Percentiles rank a stretch among this genome's conserved stretches.
phyloP scores from a whole-genome alignment of 2,888 invertebrate species.

The Anodontia alba region DNA sequence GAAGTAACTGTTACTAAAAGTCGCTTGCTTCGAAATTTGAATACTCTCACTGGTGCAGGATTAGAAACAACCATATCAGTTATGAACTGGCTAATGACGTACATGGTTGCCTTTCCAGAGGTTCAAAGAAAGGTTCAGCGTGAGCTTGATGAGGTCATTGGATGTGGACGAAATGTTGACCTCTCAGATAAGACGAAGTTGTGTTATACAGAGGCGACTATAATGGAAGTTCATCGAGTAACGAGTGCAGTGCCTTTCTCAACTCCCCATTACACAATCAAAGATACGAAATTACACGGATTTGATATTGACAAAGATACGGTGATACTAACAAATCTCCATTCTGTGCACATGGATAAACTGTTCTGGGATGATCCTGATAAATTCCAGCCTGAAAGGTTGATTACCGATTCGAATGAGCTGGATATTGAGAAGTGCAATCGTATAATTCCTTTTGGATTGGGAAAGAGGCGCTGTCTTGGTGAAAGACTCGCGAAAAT shows the following conservation, averaged over 20 bases:
- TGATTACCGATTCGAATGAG: conserved; percentile 2
- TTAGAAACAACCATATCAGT: conserved; percentile 57
- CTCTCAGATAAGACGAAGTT: conserved; percentile 44
- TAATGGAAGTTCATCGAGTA: conserved; percentile 63
- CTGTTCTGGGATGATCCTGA: conserved; percentile 35
- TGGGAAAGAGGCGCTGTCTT: conserved; percentile 70
- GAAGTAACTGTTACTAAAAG: background rate
- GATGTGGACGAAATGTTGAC: conserved; percentile 41
- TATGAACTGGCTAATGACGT: conserved; percentile 46
- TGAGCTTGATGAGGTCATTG: conserved; percentile 68
- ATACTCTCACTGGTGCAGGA: conserved; percentile 66
- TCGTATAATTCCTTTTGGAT: conserved; percentile 60
- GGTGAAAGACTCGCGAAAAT: conserved; percentile 71
- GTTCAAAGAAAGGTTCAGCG: conserved; percentile 59
- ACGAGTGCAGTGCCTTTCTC: conserved; percentile 60
- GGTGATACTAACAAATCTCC: conserved; percentile 49
- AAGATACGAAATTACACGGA: conserved; percentile 28
- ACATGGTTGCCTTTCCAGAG: conserved; percentile 59
- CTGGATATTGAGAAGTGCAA: conserved; percentile 36
- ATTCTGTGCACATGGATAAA: conserved; percentile 48
- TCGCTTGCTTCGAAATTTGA: conserved; percentile 37
- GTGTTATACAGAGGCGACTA: conserved; percentile 62
- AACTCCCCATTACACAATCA: conserved; percentile 65
- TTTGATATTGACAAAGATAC: conserved; percentile 26
- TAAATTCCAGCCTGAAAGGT: conserved; percentile 48